Percentiles rank a stretch among this genome's conserved stretches.
Evolutionary conservation across 2,797 vertebrate genomes (phyloP).

Genomic region (Poecilia picta): DNA sequence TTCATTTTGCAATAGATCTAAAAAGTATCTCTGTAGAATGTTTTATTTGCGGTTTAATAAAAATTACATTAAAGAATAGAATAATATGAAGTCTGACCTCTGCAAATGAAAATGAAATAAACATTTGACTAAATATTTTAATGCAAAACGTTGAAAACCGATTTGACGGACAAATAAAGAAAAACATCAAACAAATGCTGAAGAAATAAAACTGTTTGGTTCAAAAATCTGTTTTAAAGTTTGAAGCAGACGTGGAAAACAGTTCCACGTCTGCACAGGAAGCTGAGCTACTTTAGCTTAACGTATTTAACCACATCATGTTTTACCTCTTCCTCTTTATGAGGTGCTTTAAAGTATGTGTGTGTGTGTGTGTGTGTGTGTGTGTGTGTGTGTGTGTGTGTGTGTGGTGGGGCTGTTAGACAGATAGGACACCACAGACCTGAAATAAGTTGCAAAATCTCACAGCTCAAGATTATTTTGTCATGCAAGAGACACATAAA

Average conservation of each 20-base stretch:
- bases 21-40: not conserved
- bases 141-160: not conserved
- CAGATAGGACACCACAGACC: not conserved
- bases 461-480: not conserved
- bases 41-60: not conserved
- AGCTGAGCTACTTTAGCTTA: not conserved
- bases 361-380: no score
- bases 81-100: not conserved
- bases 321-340: not conserved
- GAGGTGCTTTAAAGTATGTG: not conserved
- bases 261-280: no score
- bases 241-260: not conserved
- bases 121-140: not conserved
- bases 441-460: not conserved
- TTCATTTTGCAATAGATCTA: not conserved
- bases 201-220: not conserved
- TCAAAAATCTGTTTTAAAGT: not conserved
- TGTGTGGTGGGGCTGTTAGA: not conserved
- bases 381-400: no score
- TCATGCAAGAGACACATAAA: not conserved
- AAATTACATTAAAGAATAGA: not conserved
- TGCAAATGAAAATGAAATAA: not conserved
- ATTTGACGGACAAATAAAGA: not conserved
- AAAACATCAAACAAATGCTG: not conserved
- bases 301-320: not conserved